Evolutionary conservation across 2,888 invertebrate species (phyloP), one percentile per base, ranked within the genome.

Genomic region (Drosophila formosana): DNA sequence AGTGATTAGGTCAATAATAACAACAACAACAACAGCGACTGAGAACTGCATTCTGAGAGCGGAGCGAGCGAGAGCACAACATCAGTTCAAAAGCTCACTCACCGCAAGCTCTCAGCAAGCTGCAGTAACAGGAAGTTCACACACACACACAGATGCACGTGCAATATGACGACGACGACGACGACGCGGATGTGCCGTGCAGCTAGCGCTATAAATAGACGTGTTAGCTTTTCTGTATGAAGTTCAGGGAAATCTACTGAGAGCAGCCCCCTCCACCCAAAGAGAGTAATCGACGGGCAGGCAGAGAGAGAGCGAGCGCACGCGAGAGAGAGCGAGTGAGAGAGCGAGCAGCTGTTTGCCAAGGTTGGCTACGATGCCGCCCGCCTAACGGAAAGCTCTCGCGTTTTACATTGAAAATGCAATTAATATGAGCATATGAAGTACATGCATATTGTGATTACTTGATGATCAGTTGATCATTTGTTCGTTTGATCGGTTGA

Each of bases 1-100:
- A 91, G 91, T 91, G 91, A 91, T 91, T 91, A 91, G 91, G 91
- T 91, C 91, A 91, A 91, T 91, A 91, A 91, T 91, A 90, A 90
- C 88, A 90, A 85, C 86, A 89, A 79, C 81, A 83, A 74, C 56
- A 70, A 66, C 75, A 85, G 65, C 66, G 72, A 76, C 68, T 53
- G 68, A 78, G 82, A 78, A 83, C 65, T 70, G 78, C 70, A 84
- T 83, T 86, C 82, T 83, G 81, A 77, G 77, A 60, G 62, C 37
- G 13, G 23, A 60, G 51, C 41, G 45, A 45, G 46, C 11, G 55
- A 63, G 68, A 77, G 78, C 49, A 43, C 37, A 23, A 55, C 26
- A 57, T 50, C 64, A 50, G 46, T 11, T 37, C 56, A 60, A 66
- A 76, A 86, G 81, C 79, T 83, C 77, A 34, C 56, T 39, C 62